Evolutionary conservation across 2,113 vertebrate genomes (phyloP).

Genomic region (Oxyruncus cristatus): DNA sequence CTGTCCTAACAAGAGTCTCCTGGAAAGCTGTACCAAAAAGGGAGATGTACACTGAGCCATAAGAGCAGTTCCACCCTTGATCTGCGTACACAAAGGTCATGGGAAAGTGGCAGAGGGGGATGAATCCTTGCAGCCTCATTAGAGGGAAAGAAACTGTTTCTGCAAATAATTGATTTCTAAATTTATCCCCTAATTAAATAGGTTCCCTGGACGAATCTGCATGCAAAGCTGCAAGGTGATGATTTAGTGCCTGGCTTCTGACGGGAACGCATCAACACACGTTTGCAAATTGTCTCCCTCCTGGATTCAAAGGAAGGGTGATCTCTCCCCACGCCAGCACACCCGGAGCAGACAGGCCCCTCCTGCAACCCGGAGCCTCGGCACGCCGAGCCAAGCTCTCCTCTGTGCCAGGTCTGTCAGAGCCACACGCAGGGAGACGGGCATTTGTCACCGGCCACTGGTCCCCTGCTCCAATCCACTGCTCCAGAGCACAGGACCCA

Average conservation of each 20-base stretch:
- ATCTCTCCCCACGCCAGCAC: not conserved
- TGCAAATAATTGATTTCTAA: conserved; percentile 74
- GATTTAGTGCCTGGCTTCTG: conserved; percentile 59
- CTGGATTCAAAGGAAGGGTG: not conserved
- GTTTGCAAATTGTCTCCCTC: conserved; percentile 43
- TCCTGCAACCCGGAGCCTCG: not conserved
- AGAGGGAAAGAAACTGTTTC: conserved; percentile 62
- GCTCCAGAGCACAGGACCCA: not conserved
- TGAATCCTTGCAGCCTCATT: conserved; percentile 54
- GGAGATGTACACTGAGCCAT: not conserved
- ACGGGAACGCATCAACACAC: not conserved
- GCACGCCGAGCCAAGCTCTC: not conserved
- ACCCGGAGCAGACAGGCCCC: not conserved
- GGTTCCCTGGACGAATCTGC: conserved; percentile 62
- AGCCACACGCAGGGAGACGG: rapidly evolving
- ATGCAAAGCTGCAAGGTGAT: conserved; percentile 54
- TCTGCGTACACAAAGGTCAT: conserved; percentile 27
- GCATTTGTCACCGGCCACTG: not conserved
- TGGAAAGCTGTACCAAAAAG: not conserved
- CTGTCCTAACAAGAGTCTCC: not conserved
- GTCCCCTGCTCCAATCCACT: not conserved
- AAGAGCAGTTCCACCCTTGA: not conserved
- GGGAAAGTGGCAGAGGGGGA: not conserved
- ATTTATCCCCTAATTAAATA: conserved; percentile 73
- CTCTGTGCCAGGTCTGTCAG: not conserved